Evolutionary conservation across 2,113 vertebrate genomes (phyloP), one percentile per base, ranked within the genome.

Genomic region (Drymodes brunneopygia): DNA sequence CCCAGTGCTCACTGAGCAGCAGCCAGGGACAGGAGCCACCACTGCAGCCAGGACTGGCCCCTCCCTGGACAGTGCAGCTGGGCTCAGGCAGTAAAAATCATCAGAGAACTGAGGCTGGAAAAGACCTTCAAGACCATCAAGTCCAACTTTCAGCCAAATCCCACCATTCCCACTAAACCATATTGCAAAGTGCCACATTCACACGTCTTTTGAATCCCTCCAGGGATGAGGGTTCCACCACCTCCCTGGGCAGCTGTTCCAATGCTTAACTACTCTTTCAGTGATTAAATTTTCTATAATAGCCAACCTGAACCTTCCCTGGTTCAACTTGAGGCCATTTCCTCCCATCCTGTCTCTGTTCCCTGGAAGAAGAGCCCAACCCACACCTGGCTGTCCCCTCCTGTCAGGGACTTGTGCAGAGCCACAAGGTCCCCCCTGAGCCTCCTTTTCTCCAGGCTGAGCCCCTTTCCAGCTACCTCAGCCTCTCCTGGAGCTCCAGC

Each of bases 401-500:
- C 78, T 53, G 61, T 10, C 78, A 89, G n/a, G 35, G 53, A 60
- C 3, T 0, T 74, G 69, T 60, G 36, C 53, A 86, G 61, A 86
- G 53, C 72, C 53, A 31, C 9, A 47, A 22, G 53, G 51, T 3
- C 5, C 15, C 48, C 7, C 15, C 51, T 23, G 45, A 82, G 24
- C 53, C 75, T 54, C 61, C 47, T 61, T 11, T 67, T 0, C 53
- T 53, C 61, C 45, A 60, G 29, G 2, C 45, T 82, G 11, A 61
- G 45, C 61, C n/a, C 13, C 40, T 56, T 54, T 2, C 24, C 28
- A 53, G 38, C 38, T 81, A 61, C 20, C 20, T 53, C 78, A 81
- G 61, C 45, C 1, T 0, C 3, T 67, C 29, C 61, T 40, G 17
- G 11, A 0, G 17, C 29, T 67, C 21, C 70, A 74, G 45, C 0